phyloP scores from a whole-genome alignment of 64 coral and sea anemone genomes.

The Astreopora myriophthalma region DNA sequence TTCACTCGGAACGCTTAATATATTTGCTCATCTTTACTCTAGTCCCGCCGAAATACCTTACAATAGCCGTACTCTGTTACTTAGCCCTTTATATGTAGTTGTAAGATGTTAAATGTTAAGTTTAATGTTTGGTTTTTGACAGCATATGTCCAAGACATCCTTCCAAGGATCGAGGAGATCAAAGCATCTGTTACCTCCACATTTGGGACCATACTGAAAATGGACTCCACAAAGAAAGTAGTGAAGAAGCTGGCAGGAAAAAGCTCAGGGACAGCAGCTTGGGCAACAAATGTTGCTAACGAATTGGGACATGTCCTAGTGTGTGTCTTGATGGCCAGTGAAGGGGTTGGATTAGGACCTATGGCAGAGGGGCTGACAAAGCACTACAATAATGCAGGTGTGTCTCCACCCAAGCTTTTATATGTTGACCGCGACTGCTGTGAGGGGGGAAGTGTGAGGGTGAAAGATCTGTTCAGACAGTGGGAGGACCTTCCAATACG shows the following conservation, averaged over 20 bases:
- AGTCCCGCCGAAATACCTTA: too few species aligned
- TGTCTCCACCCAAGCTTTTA: slow-evolving; percentile 24
- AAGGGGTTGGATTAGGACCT: slow-evolving; percentile 41
- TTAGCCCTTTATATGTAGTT: too few species aligned
- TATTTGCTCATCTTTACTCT: too few species aligned
- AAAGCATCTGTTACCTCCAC: slow-evolving; percentile 31
- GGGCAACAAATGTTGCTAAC: slow-evolving; percentile 48
- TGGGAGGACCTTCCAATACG: slow-evolving; percentile 29
- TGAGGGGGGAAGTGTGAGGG: background rate
- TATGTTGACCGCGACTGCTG: slow-evolving; percentile 68
- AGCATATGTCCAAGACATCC: background rate
- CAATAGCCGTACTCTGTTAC: too few species aligned
- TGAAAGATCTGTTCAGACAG: background rate
- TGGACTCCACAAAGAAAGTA: slow-evolving; percentile 69
- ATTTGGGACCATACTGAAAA: slow-evolving; percentile 49
- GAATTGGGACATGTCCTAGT: slow-evolving; percentile 57
- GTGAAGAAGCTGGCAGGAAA: slow-evolving; percentile 29
- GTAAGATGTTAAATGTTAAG: too few species aligned
- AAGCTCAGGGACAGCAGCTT: slow-evolving; percentile 53
- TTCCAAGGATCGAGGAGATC: background rate
- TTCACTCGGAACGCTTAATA: too few species aligned
- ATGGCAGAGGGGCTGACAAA: slow-evolving; percentile 51
- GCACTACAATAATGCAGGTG: slow-evolving; percentile 1
- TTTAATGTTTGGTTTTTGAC: background rate
- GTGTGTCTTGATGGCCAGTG: slow-evolving; percentile 61